Base-by-base conservation (phyloP, 2,888 invertebrate species). In the Lithophane leautieri region DNA sequence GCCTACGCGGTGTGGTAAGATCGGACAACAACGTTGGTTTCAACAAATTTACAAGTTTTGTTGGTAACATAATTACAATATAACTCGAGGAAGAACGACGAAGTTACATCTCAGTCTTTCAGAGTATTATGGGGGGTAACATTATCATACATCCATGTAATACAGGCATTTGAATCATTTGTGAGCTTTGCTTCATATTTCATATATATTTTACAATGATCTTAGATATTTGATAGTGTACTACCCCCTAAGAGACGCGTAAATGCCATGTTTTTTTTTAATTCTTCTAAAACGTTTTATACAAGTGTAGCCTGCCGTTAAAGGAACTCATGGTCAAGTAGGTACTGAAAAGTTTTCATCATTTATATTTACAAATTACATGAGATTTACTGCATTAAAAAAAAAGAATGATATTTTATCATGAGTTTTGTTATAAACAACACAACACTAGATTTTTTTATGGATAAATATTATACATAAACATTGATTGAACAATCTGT, bases 401-500 rank as follows among this genome's bases (percentile, higher is more conserved):
- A 25, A 54, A 60, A 11, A 14, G n/a, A 54, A 54, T 76, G 67
- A 66, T 58, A 61, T 65, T 72, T 71, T 52, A 65, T 60, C 60
- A 75, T 62, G 60, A 69, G 66, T 77, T 77, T 72, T 67, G 56
- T 79, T 79, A 69, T 78, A 63, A 76, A 76, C 67, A 80, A 86
- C 82, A 79, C 67, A 86, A 66, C 71, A 62, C 54, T 73, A 72
- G 66, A 52, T 58, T 62, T 67, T 65, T 77, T 86, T 72, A 83
- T 81, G 69, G 76, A 83, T 86, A 83, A 75, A 84, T 83, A 85
- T 81, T 61, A 73, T 78, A 83, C 73, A 79, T 75, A 86, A 58
- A 83, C 65, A 86, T 83, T 76, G 79, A 88, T 87, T 89, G 75
- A 79, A 77, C 60, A 68, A 75, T 72, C 77, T 84, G 87, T 79